phyloP scores from a whole-genome alignment of 1,140 invertebrate genomes.

The Drosophila kohkoa region DNA sequence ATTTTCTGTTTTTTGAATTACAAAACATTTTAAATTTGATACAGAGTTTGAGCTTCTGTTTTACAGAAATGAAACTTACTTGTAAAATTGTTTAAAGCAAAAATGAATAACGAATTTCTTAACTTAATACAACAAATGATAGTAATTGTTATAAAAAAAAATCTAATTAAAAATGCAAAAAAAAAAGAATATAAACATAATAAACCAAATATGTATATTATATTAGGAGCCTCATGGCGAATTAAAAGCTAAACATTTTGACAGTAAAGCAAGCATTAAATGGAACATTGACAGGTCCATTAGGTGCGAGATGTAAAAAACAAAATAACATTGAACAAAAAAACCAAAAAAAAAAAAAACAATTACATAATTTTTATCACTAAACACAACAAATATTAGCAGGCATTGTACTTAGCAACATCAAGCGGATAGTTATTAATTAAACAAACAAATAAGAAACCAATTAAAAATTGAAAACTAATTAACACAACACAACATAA shows the following conservation, averaged over 20 bases:
- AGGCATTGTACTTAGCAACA: conserved; percentile 53
- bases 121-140: conserved; percentile 48
- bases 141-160: conserved; percentile 58
- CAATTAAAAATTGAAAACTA: conserved; percentile 49
- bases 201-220: conserved; percentile 36
- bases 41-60: conserved; percentile 52
- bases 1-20: conserved; percentile 22
- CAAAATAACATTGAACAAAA: not conserved
- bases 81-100: conserved; percentile 60
- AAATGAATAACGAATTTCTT: conserved; percentile 68
- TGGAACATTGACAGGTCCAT: conserved; percentile 17
- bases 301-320: conserved; percentile 18
- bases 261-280: conserved; percentile 46
- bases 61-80: conserved; percentile 14
- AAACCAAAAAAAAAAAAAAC: conserved; percentile 21
- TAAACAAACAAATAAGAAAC: conserved; percentile 33
- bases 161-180: conserved; percentile 19
- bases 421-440: conserved; percentile 38
- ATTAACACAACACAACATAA: conserved; percentile 28
- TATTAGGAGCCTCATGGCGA: conserved; percentile 40
- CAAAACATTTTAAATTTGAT: conserved; percentile 4
- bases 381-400: conserved; percentile 36
- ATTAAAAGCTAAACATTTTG: conserved; percentile 52
- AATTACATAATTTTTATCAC: conserved; percentile 45
- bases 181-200: conserved; percentile 7